A percentile compares a stretch with the other conserved stretches of the same genome.
Conservation (phyloP, 2,113 vertebrate genomes). For the Eretmochelys imbricata region DNA sequence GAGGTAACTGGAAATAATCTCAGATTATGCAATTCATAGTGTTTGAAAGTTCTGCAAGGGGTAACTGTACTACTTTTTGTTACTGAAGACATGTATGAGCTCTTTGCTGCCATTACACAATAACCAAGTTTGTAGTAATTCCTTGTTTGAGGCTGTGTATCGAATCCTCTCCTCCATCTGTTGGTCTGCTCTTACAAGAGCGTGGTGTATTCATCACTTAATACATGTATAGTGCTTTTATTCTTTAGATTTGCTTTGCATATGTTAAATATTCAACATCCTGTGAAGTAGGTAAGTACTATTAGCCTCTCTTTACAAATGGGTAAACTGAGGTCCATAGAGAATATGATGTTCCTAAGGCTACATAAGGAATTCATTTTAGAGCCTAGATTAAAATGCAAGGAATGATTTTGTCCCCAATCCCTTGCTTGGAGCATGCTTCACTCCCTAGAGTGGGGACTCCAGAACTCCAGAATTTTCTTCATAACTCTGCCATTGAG, state of each 20-base stretch:
- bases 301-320: slow-evolving; percentile 36
- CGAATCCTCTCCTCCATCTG: neutral
- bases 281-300: slow-evolving; percentile 36
- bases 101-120: neutral
- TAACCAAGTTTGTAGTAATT: neutral
- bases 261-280: slow-evolving; percentile 43
- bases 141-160: neutral
- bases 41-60: neutral
- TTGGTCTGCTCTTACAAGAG: neutral
- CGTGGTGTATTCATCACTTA: slow-evolving; percentile 20
- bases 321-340: neutral
- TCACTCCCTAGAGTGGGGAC: slow-evolving; percentile 3
- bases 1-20: neutral
- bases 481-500: slow-evolving; percentile 12
- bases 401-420: neutral
- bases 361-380: slow-evolving; percentile 14
- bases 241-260: slow-evolving; percentile 20
- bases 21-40: neutral
- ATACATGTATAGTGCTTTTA: slow-evolving; percentile 22
- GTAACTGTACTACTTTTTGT: neutral
- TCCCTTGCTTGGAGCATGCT: slow-evolving; percentile 20
- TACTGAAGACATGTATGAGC: neutral
- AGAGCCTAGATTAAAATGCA: slow-evolving; percentile 43
- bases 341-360: slow-evolving; percentile 42
- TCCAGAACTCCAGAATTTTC: neutral